Conservation (phyloP, 2,797 vertebrate species). For the Acanthurus leucopareius region DNA sequence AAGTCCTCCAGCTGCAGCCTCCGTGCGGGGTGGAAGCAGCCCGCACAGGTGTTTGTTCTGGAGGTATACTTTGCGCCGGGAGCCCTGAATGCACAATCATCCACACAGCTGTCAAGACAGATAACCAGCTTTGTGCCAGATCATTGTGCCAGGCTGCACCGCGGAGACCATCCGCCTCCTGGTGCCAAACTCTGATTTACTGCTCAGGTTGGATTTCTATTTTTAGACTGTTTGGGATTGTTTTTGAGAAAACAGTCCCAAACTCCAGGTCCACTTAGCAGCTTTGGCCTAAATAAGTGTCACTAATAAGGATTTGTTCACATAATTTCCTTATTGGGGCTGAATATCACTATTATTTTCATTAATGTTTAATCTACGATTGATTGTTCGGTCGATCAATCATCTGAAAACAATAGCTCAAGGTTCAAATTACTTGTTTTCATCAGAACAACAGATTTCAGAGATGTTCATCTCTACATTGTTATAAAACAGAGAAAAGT, state of each 20-base stretch:
- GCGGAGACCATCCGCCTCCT: conserved; percentile 29
- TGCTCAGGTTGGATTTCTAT: neutral
- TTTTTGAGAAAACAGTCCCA: neutral
- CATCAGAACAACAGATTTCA: neutral
- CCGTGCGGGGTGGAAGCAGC: neutral
- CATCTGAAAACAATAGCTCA: neutral
- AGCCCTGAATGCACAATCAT: conserved; percentile 4
- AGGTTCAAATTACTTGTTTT: neutral
- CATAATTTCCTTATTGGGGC: neutral
- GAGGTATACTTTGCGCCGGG: neutral
- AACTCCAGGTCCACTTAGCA: no score
- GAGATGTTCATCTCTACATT: neutral
- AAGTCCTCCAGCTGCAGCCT: neutral
- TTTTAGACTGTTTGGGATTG: neutral
- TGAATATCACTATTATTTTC: neutral
- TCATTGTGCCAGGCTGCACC: conserved; percentile 49
- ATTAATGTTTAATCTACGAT: no score
- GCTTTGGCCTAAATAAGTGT: neutral
- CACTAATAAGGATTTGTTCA: no score
- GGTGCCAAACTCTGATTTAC: neutral
- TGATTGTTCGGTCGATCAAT: neutral
- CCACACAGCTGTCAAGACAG: conserved; percentile 29
- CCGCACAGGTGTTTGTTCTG: conserved; percentile 3
- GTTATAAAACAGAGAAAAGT: neutral
- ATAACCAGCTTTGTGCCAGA: conserved; percentile 27